A percentile compares a stretch with the other conserved stretches of the same genome.
Evolutionary conservation across 2,797 vertebrate species (phyloP).

Genomic region (Cossypha dichroa): DNA sequence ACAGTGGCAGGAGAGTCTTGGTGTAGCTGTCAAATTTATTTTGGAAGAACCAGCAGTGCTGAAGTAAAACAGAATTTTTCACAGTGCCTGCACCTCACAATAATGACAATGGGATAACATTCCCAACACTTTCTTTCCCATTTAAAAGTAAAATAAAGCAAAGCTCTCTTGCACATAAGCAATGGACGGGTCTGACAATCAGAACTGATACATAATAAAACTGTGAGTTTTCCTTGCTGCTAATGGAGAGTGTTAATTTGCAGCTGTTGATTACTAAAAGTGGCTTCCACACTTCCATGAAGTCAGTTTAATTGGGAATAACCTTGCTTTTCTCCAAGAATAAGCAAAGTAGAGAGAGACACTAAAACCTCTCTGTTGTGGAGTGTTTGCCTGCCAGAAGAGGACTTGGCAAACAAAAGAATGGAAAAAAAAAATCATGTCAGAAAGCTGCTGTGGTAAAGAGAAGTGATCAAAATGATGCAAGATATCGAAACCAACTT

Average conservation of each 20-base stretch:
- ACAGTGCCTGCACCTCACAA: neutral
- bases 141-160: neutral
- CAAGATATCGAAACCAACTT: neutral
- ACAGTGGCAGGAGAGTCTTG: neutral
- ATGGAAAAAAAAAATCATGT: neutral
- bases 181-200: neutral
- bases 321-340: neutral
- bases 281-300: neutral
- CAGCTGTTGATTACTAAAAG: neutral
- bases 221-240: neutral
- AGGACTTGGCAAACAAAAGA: neutral
- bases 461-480: neutral
- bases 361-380: neutral
- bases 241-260: neutral
- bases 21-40: neutral
- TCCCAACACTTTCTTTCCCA: accelerated
- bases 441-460: neutral
- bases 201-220: neutral
- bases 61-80: neutral
- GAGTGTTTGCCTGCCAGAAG: neutral
- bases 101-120: neutral
- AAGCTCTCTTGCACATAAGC: neutral
- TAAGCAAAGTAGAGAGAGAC: neutral
- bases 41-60: neutral
- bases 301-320: neutral